phyloP scores from a whole-genome alignment of 2,113 vertebrate species.

The Barnardius zonarius region DNA sequence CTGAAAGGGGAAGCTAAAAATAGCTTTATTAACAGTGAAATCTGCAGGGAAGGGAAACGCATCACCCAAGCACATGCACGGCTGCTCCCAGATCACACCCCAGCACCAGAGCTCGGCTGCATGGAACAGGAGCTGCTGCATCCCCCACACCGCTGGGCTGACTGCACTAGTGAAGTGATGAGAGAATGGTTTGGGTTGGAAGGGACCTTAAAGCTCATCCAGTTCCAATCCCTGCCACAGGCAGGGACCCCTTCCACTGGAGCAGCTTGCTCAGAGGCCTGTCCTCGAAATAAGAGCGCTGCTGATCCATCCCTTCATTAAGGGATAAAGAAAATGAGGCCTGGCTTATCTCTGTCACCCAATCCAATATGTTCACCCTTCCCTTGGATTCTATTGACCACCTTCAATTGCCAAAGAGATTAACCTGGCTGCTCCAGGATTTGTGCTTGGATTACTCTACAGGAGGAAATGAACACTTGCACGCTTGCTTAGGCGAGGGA shows the following conservation, averaged over 20 bases:
- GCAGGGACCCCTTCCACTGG: not conserved
- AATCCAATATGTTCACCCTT: not conserved
- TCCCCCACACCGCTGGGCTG: not conserved
- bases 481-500: not conserved
- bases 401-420: not conserved
- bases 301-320: not conserved
- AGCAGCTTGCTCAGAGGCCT: not conserved
- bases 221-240: not conserved
- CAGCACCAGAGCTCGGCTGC: not conserved
- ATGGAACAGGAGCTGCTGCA: not conserved
- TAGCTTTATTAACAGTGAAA: not conserved
- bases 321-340: not conserved
- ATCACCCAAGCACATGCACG: not conserved
- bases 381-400: not conserved
- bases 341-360: not conserved
- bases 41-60: not conserved
- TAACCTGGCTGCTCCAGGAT: not conserved
- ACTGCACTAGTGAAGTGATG: not conserved
- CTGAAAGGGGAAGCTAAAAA: not conserved
- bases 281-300: not conserved
- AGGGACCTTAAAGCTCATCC: not conserved
- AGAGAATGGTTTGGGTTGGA: not conserved
- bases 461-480: not conserved
- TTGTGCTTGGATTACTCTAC: not conserved
- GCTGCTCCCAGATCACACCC: not conserved